Conservation (phyloP, 2,113 vertebrate species). For the Aix galericulata region DNA sequence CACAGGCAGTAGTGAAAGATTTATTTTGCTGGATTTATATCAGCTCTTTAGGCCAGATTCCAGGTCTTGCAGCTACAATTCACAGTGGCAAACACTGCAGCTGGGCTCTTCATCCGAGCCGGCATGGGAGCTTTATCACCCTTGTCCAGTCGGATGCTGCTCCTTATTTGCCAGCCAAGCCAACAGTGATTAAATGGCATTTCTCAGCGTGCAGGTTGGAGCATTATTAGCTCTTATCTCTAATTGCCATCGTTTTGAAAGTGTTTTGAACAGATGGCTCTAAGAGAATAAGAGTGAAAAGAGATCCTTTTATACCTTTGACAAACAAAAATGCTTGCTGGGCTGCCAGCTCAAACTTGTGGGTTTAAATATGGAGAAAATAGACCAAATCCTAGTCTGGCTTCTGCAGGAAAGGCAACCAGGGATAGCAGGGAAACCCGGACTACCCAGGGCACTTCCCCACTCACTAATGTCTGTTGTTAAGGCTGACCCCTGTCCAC, state of each 20-base stretch:
- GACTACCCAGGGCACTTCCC: neutral
- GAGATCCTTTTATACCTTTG: slow-evolving; percentile 42
- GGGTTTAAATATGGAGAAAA: neutral
- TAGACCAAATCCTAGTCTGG: neutral
- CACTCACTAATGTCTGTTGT: fast-evolving
- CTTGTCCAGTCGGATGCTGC: slow-evolving; percentile 34
- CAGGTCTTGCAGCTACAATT: slow-evolving; percentile 70
- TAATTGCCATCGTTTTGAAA: slow-evolving; percentile 44
- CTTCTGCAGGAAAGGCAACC: neutral
- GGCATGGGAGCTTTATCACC: slow-evolving; percentile 54
- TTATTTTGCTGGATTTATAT: slow-evolving; percentile 70
- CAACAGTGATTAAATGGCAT: slow-evolving; percentile 30
- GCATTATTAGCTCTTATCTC: slow-evolving; percentile 57
- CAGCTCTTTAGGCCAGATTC: slow-evolving; percentile 65
- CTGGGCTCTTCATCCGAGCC: slow-evolving; percentile 51
- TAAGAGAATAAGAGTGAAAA: neutral
- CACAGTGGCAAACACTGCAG: slow-evolving; percentile 56
- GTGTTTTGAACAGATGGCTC: slow-evolving; percentile 51
- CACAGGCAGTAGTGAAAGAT: slow-evolving; percentile 44
- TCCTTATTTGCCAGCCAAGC: slow-evolving; percentile 43
- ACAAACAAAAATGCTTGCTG: neutral
- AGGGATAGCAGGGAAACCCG: neutral
- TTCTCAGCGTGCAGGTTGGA: slow-evolving; percentile 61
- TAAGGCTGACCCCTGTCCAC: neutral
- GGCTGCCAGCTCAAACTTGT: neutral